Conservation (phyloP, 2,797 vertebrate species). For the Onychomys leucogaster region DNA sequence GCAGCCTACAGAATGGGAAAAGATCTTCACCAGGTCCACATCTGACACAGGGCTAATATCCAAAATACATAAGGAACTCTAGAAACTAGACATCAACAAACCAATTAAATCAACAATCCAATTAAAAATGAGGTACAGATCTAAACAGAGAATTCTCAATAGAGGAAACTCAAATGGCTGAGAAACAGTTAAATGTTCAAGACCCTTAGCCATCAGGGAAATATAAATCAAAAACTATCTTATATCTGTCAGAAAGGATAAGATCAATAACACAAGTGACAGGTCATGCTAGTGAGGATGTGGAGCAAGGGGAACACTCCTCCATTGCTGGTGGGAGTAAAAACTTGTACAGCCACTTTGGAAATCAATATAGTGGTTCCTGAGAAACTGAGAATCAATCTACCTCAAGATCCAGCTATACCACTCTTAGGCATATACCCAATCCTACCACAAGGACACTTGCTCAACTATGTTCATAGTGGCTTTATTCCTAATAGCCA, state of each 20-base stretch:
- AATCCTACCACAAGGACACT: not conserved
- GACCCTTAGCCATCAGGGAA: not conserved
- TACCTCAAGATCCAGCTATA: not conserved
- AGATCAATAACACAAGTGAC: not conserved
- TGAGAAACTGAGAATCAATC: not conserved
- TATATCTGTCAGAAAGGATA: not conserved
- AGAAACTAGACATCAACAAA: not conserved
- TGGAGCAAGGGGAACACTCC: not conserved
- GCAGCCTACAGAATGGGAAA: not conserved
- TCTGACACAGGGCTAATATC: not conserved
- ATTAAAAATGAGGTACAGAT: not conserved
- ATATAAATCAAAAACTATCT: not conserved
- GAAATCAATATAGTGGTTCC: not conserved
- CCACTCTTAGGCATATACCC: not conserved
- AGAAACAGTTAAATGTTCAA: not conserved
- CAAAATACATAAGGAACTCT: not conserved
- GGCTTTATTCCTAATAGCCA: not conserved
- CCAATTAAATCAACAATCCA: not conserved
- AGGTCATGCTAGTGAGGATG: no score
- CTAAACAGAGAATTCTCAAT: not conserved
- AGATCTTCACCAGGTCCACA: not conserved
- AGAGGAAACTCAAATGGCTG: not conserved
- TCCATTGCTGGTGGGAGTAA: not conserved
- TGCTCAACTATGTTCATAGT: not conserved
- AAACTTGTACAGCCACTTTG: not conserved